These are phyloP conservation scores for Pantherophis vulpinus DNA, from an alignment of 2,797 vertebrate genomes.

Conservation along the genomic window DNA sequence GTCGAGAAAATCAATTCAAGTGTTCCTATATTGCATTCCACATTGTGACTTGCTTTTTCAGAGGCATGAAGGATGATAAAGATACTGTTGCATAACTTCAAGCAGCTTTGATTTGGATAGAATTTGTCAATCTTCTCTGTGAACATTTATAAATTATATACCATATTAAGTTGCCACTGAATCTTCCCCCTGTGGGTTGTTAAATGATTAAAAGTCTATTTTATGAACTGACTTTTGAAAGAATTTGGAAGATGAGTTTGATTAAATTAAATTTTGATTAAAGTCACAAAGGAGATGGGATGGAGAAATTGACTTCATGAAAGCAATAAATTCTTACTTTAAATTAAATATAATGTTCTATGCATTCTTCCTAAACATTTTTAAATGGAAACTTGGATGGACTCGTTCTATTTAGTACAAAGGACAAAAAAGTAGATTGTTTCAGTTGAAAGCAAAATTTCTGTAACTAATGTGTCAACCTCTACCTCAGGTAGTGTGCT, in stretches of 20 bases:
- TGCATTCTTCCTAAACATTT: neutral
- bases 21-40: neutral
- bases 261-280: neutral
- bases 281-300: neutral
- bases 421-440: neutral
- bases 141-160: constrained; percentile 9
- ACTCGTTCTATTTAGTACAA: neutral
- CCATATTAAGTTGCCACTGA: constrained; percentile 9
- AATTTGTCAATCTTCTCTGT: neutral
- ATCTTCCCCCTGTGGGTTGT: constrained; percentile 7
- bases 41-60: neutral
- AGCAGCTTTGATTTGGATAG: neutral
- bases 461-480: neutral
- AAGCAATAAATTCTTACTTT: constrained; percentile 3
- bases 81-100: neutral
- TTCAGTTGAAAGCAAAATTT: neutral
- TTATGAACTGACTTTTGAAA: constrained; percentile 38
- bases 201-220: constrained; percentile 49
- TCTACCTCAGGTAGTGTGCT: neutral
- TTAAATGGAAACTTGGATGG: neutral
- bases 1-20: neutral
- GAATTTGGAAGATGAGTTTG: constrained; percentile 4
- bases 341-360: neutral
- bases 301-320: constrained; percentile 8
- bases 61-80: neutral